Percentiles rank a stretch among this genome's conserved stretches.
phyloP scores from a whole-genome alignment of 2,113 vertebrate genomes.

The Odobenus rosmarus region DNA sequence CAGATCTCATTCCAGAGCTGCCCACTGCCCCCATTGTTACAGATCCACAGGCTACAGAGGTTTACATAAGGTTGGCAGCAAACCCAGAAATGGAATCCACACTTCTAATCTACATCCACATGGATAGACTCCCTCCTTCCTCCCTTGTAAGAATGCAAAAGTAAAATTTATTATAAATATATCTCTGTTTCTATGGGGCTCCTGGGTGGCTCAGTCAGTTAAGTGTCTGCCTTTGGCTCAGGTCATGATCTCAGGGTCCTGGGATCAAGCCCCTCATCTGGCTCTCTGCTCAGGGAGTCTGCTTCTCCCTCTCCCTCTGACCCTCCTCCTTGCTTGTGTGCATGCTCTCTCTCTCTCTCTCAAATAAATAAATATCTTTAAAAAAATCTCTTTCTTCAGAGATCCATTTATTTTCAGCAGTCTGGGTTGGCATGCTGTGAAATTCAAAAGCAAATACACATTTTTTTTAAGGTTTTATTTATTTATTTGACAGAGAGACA shows the following conservation, averaged over 20 bases:
- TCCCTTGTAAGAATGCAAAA: not conserved
- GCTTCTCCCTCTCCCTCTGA: not conserved
- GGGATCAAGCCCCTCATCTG: not conserved
- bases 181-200: not conserved
- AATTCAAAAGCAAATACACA: slow-evolving; percentile 63
- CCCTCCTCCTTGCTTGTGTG: not conserved
- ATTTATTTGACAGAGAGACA: too few relatives aligned
- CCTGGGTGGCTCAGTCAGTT: not conserved
- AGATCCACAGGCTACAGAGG: not conserved
- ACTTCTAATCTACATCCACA: not conserved
- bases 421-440: slow-evolving; percentile 49
- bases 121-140: not conserved
- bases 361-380: too few relatives aligned
- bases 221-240: not conserved
- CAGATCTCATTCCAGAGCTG: not conserved
- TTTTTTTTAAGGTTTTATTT: not conserved
- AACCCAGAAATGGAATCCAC: slow-evolving; percentile 9
- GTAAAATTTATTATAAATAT: slow-evolving; percentile 41
- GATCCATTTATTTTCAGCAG: slow-evolving; percentile 44
- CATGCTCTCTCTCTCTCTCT: not conserved
- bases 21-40: not conserved
- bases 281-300: not conserved
- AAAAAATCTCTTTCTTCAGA: slow-evolving; percentile 16
- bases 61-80: not conserved
- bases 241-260: not conserved